phyloP scores from a whole-genome alignment of 2,888 invertebrate genomes.

The Trissoscelio sp. region DNA sequence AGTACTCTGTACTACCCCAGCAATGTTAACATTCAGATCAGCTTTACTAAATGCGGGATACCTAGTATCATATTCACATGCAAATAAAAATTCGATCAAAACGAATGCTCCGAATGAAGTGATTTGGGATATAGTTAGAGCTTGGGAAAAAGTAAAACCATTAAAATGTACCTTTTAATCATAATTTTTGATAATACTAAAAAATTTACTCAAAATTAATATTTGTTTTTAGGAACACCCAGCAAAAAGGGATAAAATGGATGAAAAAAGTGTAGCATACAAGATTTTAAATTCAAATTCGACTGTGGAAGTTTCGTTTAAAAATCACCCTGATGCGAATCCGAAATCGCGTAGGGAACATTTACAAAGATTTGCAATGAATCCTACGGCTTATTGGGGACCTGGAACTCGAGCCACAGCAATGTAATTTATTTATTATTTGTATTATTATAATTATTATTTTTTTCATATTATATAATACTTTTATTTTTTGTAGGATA shows the following conservation, averaged over 20 bases:
- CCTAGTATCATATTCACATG: conserved; percentile 96
- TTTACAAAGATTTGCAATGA: conserved; percentile 92
- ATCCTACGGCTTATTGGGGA: conserved; percentile 95
- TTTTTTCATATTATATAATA: neutral
- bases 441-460: neutral
- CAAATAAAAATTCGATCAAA: conserved; percentile 93
- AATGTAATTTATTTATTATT: conserved; percentile 85
- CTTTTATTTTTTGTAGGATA: conserved; percentile 43
- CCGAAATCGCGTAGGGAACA: conserved; percentile 90
- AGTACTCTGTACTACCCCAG: conserved; percentile 78
- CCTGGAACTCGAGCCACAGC: conserved; percentile 92
- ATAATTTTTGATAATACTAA: neutral
- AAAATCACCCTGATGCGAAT: conserved; percentile 89
- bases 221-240: conserved; percentile 84
- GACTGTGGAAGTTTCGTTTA: conserved; percentile 84
- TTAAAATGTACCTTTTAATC: neutral
- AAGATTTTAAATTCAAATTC: conserved; percentile 86
- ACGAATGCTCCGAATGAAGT: conserved; percentile 94
- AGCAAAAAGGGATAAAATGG: conserved; percentile 86
- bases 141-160: conserved; percentile 47
- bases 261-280: conserved; percentile 84
- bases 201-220: conserved; percentile 7
- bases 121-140: conserved; percentile 96
- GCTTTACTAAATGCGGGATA: conserved; percentile 95
- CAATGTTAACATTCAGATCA: conserved; percentile 87